phyloP scores from a whole-genome alignment of 2,888 invertebrate genomes.

The Margaritifera margaritifera region DNA sequence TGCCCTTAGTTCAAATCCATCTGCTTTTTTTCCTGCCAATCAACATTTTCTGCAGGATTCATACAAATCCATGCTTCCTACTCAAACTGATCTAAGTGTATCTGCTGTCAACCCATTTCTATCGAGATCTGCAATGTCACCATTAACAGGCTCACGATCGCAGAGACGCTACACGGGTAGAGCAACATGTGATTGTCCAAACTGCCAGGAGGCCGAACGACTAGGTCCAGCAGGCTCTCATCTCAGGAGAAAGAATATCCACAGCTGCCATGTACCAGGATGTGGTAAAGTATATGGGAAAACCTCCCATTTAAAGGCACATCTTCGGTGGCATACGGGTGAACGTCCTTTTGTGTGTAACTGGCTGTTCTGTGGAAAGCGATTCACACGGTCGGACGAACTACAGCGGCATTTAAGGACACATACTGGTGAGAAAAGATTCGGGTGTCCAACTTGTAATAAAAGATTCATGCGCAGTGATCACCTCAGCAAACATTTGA shows the following conservation, averaged over 20 bases:
- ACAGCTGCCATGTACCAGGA: slow-evolving; percentile 72
- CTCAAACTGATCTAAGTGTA: slow-evolving; percentile 61
- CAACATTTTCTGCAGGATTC: slow-evolving; percentile 92
- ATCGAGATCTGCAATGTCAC: slow-evolving; percentile 73
- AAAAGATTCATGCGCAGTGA: slow-evolving; percentile 95
- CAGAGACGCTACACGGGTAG: slow-evolving; percentile 88
- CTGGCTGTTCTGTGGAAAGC: slow-evolving; percentile 97
- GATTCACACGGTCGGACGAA: slow-evolving; percentile 97
- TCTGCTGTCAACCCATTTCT: slow-evolving; percentile 76
- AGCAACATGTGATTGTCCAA: slow-evolving; percentile 98
- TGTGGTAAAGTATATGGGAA: slow-evolving; percentile 84
- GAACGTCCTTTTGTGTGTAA: slow-evolving; percentile 98
- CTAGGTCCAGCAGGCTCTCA: slow-evolving; percentile 87
- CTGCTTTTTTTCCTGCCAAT: slow-evolving; percentile 85
- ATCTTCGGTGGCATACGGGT: slow-evolving; percentile 95
- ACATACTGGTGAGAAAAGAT: slow-evolving; percentile 93
- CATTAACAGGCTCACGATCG: slow-evolving; percentile 73
- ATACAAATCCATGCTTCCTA: slow-evolving; percentile 94
- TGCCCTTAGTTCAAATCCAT: slow-evolving; percentile 67
- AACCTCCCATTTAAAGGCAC: slow-evolving; percentile 98
- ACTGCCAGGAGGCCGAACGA: slow-evolving; percentile 94
- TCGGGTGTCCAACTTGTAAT: slow-evolving; percentile 88
- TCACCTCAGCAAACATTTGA: slow-evolving; percentile 93
- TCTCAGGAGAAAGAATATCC: slow-evolving; percentile 68
- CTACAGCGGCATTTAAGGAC: slow-evolving; percentile 95